Evolutionary conservation across 2,797 vertebrate genomes (phyloP), one percentile per base, ranked within the genome.

Genomic region (Pseudopleuronectes americanus): DNA sequence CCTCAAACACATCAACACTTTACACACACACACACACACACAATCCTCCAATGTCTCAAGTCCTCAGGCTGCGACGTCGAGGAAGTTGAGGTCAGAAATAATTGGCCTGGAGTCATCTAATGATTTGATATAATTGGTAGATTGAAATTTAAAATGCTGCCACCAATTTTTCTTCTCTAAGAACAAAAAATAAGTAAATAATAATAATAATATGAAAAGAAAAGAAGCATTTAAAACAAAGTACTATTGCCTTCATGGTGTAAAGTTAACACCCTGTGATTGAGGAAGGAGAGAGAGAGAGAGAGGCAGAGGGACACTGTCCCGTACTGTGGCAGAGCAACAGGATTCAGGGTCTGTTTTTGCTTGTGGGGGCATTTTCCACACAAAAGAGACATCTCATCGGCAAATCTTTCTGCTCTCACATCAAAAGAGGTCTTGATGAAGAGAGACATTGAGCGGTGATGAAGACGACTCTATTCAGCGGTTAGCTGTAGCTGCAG

Each of bases 401-500:
- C 86, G 68, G 60, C 68, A 84, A 76, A 77, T 84, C 58, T 62
- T 49, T 71, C 73, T 64, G 60, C 16, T 53, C 49, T 74, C 54
- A 63, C 65, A 77, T 89, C 76, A 86, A 77, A 87, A 57, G 52
- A 66, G 55, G 60, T 49, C 57, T 60, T 21, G 60, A 41, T 86
- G 68, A 89, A 83, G 75, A 74, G 74, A 87, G 62, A 64, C 84
- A 83, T 74, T 87, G 82, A 86, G 41, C 58, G 48, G 60, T 77
- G 54, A 24, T 45, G 62, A 68, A 69, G 80, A 87, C 76, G 77
- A 80, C 57, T 83, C 66, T 38, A 23, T 71, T 80, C 89, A 80
- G 71, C 71, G 79, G 68, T 77, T 60, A 79, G 80, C 49, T 61
- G 70, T 76, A 22, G 64, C 88, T 76, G 23, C 77, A 68, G 84